phyloP scores from a whole-genome alignment of 2,797 vertebrate species.

The Tokudaia tokunoshimensis region DNA sequence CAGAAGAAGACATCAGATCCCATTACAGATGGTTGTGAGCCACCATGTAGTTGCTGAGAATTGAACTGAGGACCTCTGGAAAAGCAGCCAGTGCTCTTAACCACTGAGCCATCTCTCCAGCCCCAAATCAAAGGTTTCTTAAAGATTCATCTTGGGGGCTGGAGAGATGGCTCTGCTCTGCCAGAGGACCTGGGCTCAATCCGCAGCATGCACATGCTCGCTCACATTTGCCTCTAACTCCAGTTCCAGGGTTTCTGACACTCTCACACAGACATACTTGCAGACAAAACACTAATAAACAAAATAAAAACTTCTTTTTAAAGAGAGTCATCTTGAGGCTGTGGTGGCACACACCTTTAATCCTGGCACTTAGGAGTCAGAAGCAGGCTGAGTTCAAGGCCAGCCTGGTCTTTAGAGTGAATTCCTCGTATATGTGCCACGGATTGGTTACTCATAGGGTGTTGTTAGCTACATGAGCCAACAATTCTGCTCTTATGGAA shows the following conservation, averaged over 20 bases:
- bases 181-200: not conserved
- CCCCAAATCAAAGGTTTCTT: not conserved
- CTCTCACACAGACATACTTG: not conserved
- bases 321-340: not conserved
- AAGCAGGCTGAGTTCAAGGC: not conserved
- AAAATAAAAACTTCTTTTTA: not conserved
- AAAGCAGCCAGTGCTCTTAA: too few relatives aligned
- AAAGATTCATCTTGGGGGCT: not conserved
- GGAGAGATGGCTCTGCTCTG: not conserved
- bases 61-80: too few relatives aligned
- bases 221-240: not conserved
- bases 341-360: not conserved
- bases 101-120: too few relatives aligned
- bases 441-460: not conserved
- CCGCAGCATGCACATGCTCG: not conserved
- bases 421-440: not conserved
- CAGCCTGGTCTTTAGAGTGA: not conserved
- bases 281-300: not conserved
- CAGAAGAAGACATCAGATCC: not conserved
- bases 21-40: not conserved
- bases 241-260: not conserved
- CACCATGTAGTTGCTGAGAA: too few relatives aligned
- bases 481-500: not conserved
- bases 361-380: not conserved
- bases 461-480: slow-evolving; percentile 6